Percentiles rank a stretch among this genome's conserved stretches.
phyloP scores from a whole-genome alignment of 2,113 vertebrate species.

The Psilopsiagon aurifrons region DNA sequence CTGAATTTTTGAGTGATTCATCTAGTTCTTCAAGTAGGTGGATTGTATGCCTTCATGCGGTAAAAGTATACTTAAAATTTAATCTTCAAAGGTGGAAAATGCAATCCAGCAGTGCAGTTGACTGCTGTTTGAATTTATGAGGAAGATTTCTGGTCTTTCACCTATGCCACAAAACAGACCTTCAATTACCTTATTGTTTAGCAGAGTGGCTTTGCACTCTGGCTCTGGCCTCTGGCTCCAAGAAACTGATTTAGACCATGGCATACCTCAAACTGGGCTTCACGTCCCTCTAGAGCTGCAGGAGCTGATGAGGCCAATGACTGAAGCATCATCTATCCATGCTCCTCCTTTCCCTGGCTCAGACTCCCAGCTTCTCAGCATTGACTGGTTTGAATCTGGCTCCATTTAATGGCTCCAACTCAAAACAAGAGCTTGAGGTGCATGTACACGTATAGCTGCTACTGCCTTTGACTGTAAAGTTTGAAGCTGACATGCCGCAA shows the following conservation, averaged over 20 bases:
- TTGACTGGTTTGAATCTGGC: background rate
- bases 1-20: constrained; percentile 54
- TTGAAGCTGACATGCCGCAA: background rate
- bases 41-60: background rate
- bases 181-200: background rate
- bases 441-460: background rate
- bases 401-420: background rate
- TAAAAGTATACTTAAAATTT: constrained; percentile 29
- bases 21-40: constrained; percentile 56
- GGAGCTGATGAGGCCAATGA: background rate
- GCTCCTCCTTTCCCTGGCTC: background rate
- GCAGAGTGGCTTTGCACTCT: background rate
- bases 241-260: background rate
- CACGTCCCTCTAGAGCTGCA: background rate
- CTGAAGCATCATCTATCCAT: background rate
- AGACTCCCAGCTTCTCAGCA: background rate
- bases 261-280: background rate
- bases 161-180: background rate
- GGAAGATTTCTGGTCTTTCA: background rate
- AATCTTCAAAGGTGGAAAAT: background rate
- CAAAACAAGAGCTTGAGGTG: background rate
- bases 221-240: background rate
- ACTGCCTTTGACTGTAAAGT: background rate
- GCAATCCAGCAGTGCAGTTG: background rate
- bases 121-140: background rate